Evolutionary conservation across 2,113 vertebrate genomes (phyloP), one percentile per base, ranked within the genome.

Genomic region (Donacobius atricapilla): DNA sequence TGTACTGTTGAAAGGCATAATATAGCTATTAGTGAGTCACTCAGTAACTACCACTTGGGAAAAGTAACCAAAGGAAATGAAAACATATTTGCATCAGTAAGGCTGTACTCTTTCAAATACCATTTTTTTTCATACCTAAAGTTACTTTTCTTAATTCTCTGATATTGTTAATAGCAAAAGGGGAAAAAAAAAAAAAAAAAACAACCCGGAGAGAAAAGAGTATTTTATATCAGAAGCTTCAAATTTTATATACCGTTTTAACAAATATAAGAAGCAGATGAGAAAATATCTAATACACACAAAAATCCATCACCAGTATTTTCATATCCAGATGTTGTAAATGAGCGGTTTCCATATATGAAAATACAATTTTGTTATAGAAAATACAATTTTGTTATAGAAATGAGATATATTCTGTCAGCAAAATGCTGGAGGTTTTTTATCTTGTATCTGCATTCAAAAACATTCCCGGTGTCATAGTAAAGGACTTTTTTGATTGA

Each of bases 21-120:
- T 93, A 63, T 53, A 90, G 51, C 37, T 84, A 84, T 96, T 91
- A 96, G 57, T 79, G 87, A 93, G 78, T 91, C 65, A 76, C 48
- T 82, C 85, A 83, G 57, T 87, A 56, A 91, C 65, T 86, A 71
- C 44, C 60, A 56, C 57, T 61, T 90, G 68, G 60, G 83, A 80
- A 83, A 91, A 89, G 83, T 44, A 93, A 90, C 35, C 24, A 79
- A 61, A 79, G 44, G 31, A 84, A 95, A 93, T 72, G 33, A 79
- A 91, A 89, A 91, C 44, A 71, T 47, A 51, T 87, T 96, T 85
- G 70, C 17, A 83, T 42, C 35, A 48, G 15, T 76, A 68, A 78
- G n/a, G 3, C 20, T 73, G 30, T 45, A 78, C 17, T 58, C 23
- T 84, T 20, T 39, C 28, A 87, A 71, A 64, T 44, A 24, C 3